Base-by-base conservation (phyloP, 2,113 vertebrate genomes). In the Cariama cristata region DNA sequence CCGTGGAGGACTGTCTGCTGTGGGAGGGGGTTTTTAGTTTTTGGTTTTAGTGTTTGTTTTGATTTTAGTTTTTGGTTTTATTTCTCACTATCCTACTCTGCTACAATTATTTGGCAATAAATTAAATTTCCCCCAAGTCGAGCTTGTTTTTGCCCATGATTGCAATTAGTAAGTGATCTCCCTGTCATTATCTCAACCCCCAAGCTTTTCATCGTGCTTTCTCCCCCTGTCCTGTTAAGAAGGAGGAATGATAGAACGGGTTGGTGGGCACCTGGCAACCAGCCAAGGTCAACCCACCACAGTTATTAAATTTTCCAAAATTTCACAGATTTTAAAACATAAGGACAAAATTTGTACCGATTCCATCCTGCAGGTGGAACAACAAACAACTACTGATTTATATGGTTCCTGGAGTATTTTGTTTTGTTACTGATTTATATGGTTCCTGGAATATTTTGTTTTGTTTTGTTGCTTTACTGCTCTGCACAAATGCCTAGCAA, bases 171-270 rank as follows among this genome's bases (percentile, higher is more conserved):
- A 74, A 79, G 21, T 40, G 26, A 66, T 62, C 6, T 90, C 33
- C 14, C 10, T 62, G 21, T 40, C n/a, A 53, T 62, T 91, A 45
- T 19, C 12, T 71, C 32, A 62, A 32, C 12, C 5, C 21, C 8
- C 11, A 59, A 77, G 8, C 12, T 71, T 77, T 82, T 49, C 2
- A 49, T 58, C 6, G 1, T 50, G 19, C 83, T 71, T 88, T 53
- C 21, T 63, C 6, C 12, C 13, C 30, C 18, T 42, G 7, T 60
- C 40, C n/a, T 83, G 8, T 32, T 19, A 20, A 64, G 63, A 73
- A 76, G 12, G 2, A 2, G 11, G 4, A 68, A 2, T 60, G 44
- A 60, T 11, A 79, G 32, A 83, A 55, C 1, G 3, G 11, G 1
- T 12, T 60, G 12, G 23, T 79, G 24, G 21, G 14, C 18, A 79